Evolutionary conservation across 1,140 invertebrate genomes (phyloP).

Genomic region (Macrotrachela quadricornifera): DNA sequence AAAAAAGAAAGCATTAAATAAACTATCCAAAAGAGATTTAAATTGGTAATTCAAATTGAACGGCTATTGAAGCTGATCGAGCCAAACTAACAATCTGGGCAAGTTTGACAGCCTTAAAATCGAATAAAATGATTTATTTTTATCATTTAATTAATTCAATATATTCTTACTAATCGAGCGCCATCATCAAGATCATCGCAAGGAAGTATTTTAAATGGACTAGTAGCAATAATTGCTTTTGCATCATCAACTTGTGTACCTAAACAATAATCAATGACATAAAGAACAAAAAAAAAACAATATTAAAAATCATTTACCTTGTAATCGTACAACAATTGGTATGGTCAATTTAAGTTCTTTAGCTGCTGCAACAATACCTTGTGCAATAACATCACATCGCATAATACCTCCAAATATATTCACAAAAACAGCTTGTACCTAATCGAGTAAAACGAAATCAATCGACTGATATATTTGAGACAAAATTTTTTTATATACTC

Average conservation of each 20-base stretch:
- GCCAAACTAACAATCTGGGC: conserved; percentile 8
- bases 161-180: conserved; percentile 7
- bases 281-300: background rate
- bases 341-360: conserved; percentile 55
- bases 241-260: conserved; percentile 44
- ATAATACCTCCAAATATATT: conserved; percentile 99
- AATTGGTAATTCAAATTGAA: conserved; percentile 7
- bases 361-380: conserved; percentile 70
- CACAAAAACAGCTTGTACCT: conserved; percentile 74
- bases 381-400: conserved; percentile 85
- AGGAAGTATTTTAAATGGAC: conserved; percentile 6
- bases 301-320: conserved; percentile 42
- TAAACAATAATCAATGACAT: background rate
- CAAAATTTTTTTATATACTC: conserved; percentile 7
- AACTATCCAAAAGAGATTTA: too few relatives aligned
- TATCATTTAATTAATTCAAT: background rate
- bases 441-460: background rate
- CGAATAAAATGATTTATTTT: background rate
- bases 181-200: conserved; percentile 8
- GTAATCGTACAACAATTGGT: conserved; percentile 72
- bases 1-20: too few relatives aligned
- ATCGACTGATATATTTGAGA: background rate
- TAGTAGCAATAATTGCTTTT: conserved; percentile 39
- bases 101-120: conserved; percentile 6
- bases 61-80: conserved; percentile 5